Percentiles rank a stretch among this genome's conserved stretches.
phyloP scores from a whole-genome alignment of 2,888 invertebrate genomes.

The Catotricha subobsoleta region DNA sequence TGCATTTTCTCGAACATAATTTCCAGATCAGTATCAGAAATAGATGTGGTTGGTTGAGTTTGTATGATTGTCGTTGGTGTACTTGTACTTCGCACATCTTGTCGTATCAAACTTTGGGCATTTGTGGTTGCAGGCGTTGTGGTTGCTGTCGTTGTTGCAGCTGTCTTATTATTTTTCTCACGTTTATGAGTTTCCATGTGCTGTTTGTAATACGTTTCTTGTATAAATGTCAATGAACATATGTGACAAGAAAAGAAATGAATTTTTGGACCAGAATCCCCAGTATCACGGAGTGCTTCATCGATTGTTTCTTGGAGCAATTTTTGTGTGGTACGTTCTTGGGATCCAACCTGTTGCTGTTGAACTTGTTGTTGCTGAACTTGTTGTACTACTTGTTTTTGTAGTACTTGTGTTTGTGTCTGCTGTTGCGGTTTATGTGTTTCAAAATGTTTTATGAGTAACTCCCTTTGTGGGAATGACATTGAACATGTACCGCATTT shows the following conservation, averaged over 20 bases:
- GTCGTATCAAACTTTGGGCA: conserved; percentile 11
- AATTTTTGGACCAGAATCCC: conserved; percentile 18
- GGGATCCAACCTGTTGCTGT: not conserved
- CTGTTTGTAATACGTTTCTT: conserved; percentile 29
- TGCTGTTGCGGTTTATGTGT: conserved; percentile 18
- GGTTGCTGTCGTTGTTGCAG: not conserved
- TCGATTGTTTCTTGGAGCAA: conserved; percentile 29
- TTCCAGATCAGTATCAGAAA: conserved; percentile 27
- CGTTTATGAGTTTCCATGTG: conserved; percentile 30
- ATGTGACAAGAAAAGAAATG: conserved; percentile 30
- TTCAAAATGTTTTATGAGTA: conserved; percentile 29
- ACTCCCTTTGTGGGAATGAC: conserved; percentile 17
- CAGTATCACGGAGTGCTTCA: conserved; percentile 26
- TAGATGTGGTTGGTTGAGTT: conserved; percentile 9
- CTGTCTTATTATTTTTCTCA: conserved; percentile 16
- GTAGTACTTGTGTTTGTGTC: conserved; percentile 8
- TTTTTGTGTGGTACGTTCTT: conserved; percentile 22
- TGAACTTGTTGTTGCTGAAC: conserved; percentile 2
- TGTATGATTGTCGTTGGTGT: conserved; percentile 12
- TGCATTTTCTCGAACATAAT: conserved; percentile 31
- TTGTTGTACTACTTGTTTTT: conserved; percentile 11
- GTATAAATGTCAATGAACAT: conserved; percentile 30
- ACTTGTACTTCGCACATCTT: conserved; percentile 17
- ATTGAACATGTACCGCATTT: conserved; percentile 29
- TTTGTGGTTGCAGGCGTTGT: conserved; percentile 7